These are phyloP conservation scores for Stercorarius parasiticus DNA, from an alignment of 2,113 vertebrate genomes.

Conservation along the genomic window DNA sequence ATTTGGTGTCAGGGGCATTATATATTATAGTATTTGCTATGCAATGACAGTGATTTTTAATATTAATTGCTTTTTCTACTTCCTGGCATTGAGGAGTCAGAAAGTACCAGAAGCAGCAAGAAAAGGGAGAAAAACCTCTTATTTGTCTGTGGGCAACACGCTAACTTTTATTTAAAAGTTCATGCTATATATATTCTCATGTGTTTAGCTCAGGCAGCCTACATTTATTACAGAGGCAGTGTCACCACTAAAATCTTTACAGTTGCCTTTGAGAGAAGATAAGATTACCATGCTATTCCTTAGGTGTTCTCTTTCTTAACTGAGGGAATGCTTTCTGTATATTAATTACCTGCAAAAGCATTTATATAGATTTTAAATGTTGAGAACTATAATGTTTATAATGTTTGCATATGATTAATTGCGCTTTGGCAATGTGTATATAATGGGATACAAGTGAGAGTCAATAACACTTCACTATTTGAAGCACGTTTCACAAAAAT, in stretches of 20 bases:
- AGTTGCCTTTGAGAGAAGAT: slow-evolving; percentile 1
- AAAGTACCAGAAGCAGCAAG: not conserved
- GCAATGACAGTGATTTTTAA: not conserved
- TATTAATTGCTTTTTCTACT: not conserved
- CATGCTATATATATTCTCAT: not conserved
- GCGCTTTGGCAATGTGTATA: not conserved
- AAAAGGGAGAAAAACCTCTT: not conserved
- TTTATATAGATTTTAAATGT: slow-evolving; percentile 6
- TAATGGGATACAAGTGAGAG: not conserved
- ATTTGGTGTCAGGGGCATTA: not conserved
- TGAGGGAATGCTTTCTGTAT: not conserved
- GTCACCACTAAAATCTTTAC: slow-evolving; percentile 34
- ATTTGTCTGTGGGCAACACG: not conserved
- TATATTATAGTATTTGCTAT: not conserved
- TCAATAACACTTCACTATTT: not conserved
- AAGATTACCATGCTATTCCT: not conserved
- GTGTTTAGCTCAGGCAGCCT: not conserved
- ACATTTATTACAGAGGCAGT: slow-evolving; percentile 20
- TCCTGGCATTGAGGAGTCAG: not conserved
- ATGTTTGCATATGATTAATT: not conserved
- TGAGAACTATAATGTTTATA: not conserved
- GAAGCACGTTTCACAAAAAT: not conserved
- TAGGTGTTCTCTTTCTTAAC: not conserved
- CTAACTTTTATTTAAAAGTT: not conserved
- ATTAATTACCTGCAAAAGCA: not conserved